Evolutionary conservation across 2,113 vertebrate species (phyloP).

Genomic region (Rhombomys opimus): DNA sequence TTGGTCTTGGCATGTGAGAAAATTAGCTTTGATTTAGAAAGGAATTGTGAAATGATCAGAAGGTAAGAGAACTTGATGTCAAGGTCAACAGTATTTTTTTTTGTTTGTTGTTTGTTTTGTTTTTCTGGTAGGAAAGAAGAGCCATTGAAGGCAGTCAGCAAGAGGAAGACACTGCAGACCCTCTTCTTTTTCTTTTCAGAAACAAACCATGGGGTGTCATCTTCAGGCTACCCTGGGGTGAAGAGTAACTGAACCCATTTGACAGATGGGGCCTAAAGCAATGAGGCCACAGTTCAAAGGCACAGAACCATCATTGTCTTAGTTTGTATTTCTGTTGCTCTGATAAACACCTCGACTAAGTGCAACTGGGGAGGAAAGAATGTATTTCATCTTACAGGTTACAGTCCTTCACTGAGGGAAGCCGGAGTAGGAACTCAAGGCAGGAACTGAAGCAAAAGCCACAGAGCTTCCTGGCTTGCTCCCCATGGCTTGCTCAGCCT

Average conservation of each 20-base stretch:
- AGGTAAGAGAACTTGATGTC: not conserved
- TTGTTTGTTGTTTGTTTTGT: not conserved
- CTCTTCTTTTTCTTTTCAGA: not conserved
- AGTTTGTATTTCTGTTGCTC: not conserved
- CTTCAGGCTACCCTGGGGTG: not conserved
- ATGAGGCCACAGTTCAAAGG: not conserved
- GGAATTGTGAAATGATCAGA: not conserved
- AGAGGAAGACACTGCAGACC: not conserved
- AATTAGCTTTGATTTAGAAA: conserved; percentile 5
- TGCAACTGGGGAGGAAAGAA: not conserved
- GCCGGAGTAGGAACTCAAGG: not conserved
- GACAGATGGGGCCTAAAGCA: not conserved
- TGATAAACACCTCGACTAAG: not conserved
- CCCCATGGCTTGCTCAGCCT: not conserved
- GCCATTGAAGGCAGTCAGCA: not conserved
- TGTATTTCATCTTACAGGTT: not conserved
- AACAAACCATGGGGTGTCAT: not conserved
- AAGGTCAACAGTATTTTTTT: not conserved
- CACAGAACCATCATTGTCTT: not conserved
- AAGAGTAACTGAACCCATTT: not conserved
- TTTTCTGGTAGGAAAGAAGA: not conserved
- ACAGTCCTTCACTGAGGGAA: not conserved
- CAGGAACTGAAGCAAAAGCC: not conserved
- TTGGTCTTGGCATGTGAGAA: not conserved
- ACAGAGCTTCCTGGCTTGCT: not conserved